Conservation (phyloP, 92 coral and sea anemone genomes). For the Diadumene lineata region DNA sequence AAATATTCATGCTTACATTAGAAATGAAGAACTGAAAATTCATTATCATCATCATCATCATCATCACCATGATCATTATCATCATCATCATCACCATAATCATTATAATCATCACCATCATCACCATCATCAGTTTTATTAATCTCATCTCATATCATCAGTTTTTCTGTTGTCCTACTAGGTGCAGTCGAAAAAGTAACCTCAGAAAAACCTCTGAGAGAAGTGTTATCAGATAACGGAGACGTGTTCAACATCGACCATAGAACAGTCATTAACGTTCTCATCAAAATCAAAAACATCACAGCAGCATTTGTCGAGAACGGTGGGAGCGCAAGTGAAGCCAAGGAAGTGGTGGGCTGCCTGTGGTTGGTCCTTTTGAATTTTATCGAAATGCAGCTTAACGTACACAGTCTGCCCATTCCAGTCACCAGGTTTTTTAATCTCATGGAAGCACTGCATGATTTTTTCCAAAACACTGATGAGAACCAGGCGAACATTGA, state of each 20-base stretch:
- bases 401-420: too few relatives aligned
- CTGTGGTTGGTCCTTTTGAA: conserved; percentile 1
- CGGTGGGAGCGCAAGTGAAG: not conserved
- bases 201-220: not conserved
- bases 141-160: not conserved
- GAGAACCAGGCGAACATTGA: not conserved
- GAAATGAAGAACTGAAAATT: too few relatives aligned
- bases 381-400: not conserved
- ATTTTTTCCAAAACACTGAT: not conserved
- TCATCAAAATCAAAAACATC: not conserved
- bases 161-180: too few relatives aligned
- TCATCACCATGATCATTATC: not conserved
- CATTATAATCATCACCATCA: too few relatives aligned
- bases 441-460: conserved; percentile 1
- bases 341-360: not conserved
- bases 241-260: not conserved
- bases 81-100: not conserved
- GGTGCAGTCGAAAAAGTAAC: not conserved
- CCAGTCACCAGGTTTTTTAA: not conserved
- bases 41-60: too few relatives aligned
- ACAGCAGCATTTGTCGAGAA: not conserved
- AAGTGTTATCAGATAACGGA: not conserved
- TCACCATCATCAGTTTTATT: not conserved
- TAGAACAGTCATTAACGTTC: not conserved
- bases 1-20: too few relatives aligned